These are phyloP conservation scores for Alouatta palliata DNA, from an alignment of 2,113 vertebrate species.

Conservation along the genomic window DNA sequence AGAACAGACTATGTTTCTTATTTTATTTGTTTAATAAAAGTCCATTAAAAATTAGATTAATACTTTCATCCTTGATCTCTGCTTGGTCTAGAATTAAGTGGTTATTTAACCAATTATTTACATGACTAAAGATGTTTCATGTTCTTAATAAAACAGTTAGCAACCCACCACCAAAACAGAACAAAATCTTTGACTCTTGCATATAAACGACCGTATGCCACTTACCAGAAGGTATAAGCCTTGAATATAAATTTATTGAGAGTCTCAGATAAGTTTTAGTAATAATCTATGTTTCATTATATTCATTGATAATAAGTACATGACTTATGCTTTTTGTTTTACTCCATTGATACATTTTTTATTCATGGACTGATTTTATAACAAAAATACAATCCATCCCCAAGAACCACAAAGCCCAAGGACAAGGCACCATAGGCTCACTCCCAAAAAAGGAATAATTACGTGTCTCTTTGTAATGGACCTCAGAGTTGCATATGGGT, in stretches of 20 bases:
- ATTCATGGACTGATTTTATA: not conserved
- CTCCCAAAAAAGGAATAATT: not conserved
- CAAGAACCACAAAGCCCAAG: not conserved
- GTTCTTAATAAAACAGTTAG: not conserved
- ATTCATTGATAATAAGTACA: not conserved
- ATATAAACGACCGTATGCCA: not conserved
- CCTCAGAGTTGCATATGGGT: constrained; percentile 32
- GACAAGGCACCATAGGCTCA: rapidly evolving
- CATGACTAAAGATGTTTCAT: not conserved
- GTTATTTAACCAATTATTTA: not conserved
- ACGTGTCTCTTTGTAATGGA: not conserved
- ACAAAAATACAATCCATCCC: not conserved
- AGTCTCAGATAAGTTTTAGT: not conserved
- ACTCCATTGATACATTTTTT: not conserved
- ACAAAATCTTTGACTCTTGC: not conserved
- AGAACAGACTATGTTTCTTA: not conserved
- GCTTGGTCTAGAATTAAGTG: not conserved
- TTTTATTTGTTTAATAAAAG: not conserved
- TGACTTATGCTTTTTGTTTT: not conserved
- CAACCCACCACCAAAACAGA: not conserved
- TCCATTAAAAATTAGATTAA: not conserved
- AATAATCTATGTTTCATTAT: not conserved
- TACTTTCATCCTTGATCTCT: not conserved
- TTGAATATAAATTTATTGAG: not conserved
- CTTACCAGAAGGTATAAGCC: not conserved